phyloP scores from a whole-genome alignment of 2,888 invertebrate genomes.

The Stenurella melanura region DNA sequence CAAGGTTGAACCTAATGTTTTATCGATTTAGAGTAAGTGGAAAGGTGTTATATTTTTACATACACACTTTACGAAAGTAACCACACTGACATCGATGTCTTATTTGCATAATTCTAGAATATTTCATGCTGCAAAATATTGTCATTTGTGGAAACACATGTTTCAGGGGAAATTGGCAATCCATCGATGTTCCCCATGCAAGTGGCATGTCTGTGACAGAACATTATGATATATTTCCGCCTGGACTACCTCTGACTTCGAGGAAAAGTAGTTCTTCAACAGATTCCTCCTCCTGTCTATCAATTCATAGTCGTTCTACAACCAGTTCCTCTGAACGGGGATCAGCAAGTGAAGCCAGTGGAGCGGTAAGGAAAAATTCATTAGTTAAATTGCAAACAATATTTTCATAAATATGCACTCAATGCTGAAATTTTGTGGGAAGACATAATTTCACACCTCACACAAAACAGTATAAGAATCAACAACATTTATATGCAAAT shows the following conservation, averaged over 20 bases:
- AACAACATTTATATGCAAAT: too few species aligned
- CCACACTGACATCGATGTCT: too few species aligned
- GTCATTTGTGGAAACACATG: not conserved
- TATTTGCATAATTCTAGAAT: not conserved
- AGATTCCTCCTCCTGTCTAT: slow-evolving; percentile 76
- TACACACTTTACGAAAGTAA: too few species aligned
- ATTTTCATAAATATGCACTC: too few species aligned
- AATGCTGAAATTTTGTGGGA: too few species aligned
- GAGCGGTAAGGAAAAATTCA: slow-evolving; percentile 64
- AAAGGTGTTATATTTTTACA: too few species aligned
- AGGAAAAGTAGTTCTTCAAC: slow-evolving; percentile 79
- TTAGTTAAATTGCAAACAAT: too few species aligned
- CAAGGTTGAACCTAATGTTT: too few species aligned
- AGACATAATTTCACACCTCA: too few species aligned
- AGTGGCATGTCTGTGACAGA: slow-evolving; percentile 71
- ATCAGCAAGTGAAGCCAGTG: slow-evolving; percentile 72
- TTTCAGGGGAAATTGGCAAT: slow-evolving; percentile 72
- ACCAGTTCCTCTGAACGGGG: slow-evolving; percentile 74
- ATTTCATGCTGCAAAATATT: not conserved
- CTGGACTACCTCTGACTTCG: slow-evolving; percentile 74
- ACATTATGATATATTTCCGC: slow-evolving; percentile 72
- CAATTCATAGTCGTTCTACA: slow-evolving; percentile 77
- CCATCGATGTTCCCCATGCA: slow-evolving; percentile 70
- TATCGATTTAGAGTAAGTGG: too few species aligned
- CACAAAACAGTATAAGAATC: too few species aligned